Evolutionary conservation across 2,888 invertebrate species (phyloP), one percentile per base, ranked within the genome.

Genomic region (Dynastes maya): DNA sequence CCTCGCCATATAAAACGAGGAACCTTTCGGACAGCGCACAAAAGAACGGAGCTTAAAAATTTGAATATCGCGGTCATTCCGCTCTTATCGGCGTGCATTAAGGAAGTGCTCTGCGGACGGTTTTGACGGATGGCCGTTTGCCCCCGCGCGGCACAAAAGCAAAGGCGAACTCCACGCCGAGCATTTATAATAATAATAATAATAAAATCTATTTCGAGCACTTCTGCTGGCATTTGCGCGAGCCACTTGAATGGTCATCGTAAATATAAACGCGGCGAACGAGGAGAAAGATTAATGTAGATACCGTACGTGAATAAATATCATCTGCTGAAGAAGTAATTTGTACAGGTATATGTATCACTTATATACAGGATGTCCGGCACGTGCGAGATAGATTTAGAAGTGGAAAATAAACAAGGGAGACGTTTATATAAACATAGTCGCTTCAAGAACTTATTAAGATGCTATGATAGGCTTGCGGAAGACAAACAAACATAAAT

Each of bases 1-100:
- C 45, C 0, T 11, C 45, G 9, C 45, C 45, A 37, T 11, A 16
- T 16, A 45, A 86, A 82, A 85, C 70, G 58, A 65, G 72, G 65
- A 37, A 37, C 32, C 72, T 78, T 81, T 80, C 81, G 81, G 82
- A 80, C 82, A 77, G 67, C 80, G 78, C 80, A 80, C 83, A 82
- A 80, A 87, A 87, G 84, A 85, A 85, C 85, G 87, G 87, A 85
- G 88, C 89, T 89, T 89, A 88, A 88, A 88, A 89, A 89, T 89
- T 89, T 89, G 89, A 89, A 89, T 89, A 89, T 89, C 89, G 88
- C 88, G 89, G 89, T 89, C 89, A 89, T 89, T 89, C 87, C 85
- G 84, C 85, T 85, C 87, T 88, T 89, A 89, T 88, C 88, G 84
- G 83, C 81, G 51, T n/a, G 87, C 86, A 87, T 88, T 88, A 88